These are phyloP conservation scores for Microctonus brassicae DNA, from an alignment of 2,888 invertebrate species.

Conservation along the genomic window DNA sequence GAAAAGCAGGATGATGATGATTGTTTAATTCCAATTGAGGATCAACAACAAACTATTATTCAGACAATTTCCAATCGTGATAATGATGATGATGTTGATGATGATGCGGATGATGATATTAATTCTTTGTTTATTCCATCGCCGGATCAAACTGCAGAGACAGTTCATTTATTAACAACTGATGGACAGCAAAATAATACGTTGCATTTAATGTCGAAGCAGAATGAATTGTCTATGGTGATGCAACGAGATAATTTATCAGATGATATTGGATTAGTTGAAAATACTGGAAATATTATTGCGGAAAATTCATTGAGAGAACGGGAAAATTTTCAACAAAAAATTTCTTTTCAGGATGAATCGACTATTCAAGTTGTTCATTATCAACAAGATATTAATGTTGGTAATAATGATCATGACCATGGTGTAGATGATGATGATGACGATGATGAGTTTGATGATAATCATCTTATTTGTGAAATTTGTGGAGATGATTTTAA, in stretches of 20 bases:
- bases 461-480: constrained; percentile 63
- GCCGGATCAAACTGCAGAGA: constrained; percentile 47
- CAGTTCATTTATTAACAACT: constrained; percentile 43
- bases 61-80: constrained; percentile 14
- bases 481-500: constrained; percentile 67
- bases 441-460: constrained; percentile 54
- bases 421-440: constrained; percentile 20
- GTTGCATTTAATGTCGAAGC: constrained; percentile 62
- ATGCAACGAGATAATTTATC: constrained; percentile 57
- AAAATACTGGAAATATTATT: constrained; percentile 45
- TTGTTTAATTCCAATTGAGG: constrained; percentile 40
- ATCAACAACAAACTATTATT: constrained; percentile 35
- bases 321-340: constrained; percentile 11
- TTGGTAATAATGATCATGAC: constrained; percentile 3
- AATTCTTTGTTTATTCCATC: constrained; percentile 53
- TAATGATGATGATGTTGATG: no score
- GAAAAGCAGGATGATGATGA: constrained; percentile 43
- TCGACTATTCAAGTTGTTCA: constrained; percentile 3
- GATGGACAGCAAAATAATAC: constrained; percentile 52
- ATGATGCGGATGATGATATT: not conserved
- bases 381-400: not conserved
- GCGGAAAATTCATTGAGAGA: not conserved
- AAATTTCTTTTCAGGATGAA: not conserved
- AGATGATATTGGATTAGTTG: constrained; percentile 56
- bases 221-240: constrained; percentile 58